These are phyloP conservation scores for Drosophila pachea DNA, from an alignment of 1,140 invertebrate genomes.

Conservation along the genomic window DNA sequence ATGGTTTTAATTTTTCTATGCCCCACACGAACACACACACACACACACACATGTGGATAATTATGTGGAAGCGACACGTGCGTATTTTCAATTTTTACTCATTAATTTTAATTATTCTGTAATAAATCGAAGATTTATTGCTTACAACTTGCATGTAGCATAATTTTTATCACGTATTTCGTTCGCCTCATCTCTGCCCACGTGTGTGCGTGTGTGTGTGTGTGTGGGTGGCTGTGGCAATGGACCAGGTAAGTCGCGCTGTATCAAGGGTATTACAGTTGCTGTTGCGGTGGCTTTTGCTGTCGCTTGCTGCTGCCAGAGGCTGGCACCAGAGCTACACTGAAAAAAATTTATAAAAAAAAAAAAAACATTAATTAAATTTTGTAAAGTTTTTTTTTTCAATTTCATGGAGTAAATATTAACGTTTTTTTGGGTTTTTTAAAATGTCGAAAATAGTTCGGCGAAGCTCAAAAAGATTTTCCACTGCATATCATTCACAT, in stretches of 20 bases:
- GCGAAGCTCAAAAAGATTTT: too few species aligned
- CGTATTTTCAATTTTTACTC: constrained; percentile 73
- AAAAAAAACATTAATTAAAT: too few species aligned
- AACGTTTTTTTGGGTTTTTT: too few species aligned
- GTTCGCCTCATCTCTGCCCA: constrained; percentile 8
- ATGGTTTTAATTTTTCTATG: constrained; percentile 59
- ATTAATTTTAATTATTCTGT: constrained; percentile 78
- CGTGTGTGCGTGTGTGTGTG: not conserved
- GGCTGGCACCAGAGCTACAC: constrained; percentile 11
- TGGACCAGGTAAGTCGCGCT: not conserved
- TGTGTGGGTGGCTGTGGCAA: constrained; percentile 3
- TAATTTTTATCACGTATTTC: constrained; percentile 71
- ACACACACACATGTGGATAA: constrained; percentile 21
- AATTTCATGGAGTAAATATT: too few species aligned
- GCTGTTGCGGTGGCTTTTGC: constrained; percentile 32
- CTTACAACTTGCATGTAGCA: constrained; percentile 68
- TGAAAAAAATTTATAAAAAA: not conserved
- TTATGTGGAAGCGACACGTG: constrained; percentile 50
- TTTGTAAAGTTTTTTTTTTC: too few species aligned
- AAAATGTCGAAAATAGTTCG: too few species aligned
- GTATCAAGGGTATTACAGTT: constrained; percentile 29
- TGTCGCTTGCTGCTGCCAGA: constrained; percentile 4
- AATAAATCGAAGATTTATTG: constrained; percentile 77
- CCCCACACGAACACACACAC: constrained; percentile 11
- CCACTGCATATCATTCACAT: too few species aligned